phyloP scores from a whole-genome alignment of 2,797 vertebrate genomes.

The Glossophaga mutica region DNA sequence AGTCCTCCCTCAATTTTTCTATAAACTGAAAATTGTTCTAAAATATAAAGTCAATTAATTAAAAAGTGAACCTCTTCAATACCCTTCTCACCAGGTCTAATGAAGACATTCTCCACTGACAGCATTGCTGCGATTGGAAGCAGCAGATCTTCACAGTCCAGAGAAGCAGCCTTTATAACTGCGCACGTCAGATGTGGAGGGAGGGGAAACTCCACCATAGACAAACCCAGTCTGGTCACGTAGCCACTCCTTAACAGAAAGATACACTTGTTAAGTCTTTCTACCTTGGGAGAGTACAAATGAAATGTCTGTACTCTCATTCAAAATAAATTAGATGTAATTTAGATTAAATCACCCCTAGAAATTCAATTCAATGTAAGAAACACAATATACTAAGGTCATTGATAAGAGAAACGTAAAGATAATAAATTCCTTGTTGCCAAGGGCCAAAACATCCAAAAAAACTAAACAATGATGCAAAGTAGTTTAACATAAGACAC shows the following conservation, averaged over 20 bases:
- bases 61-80: background rate
- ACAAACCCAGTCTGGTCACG: slow-evolving; percentile 91
- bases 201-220: slow-evolving; percentile 96
- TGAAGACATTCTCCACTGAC: slow-evolving; percentile 97
- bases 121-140: slow-evolving; percentile 98
- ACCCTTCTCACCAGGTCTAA: slow-evolving; percentile 90
- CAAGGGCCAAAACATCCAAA: background rate
- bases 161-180: slow-evolving; percentile 91
- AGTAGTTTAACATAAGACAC: background rate
- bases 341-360: slow-evolving; percentile 36
- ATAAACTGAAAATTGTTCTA: background rate
- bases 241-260: slow-evolving; percentile 87
- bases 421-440: background rate
- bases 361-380: slow-evolving; percentile 49
- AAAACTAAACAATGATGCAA: background rate
- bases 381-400: slow-evolving; percentile 20
- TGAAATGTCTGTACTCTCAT: background rate
- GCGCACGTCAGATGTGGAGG: slow-evolving; percentile 93
- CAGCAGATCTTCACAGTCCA: slow-evolving; percentile 91
- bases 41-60: background rate
- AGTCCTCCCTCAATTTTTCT: slow-evolving; percentile 19
- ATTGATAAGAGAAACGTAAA: slow-evolving; percentile 13
- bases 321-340: slow-evolving; percentile 19
- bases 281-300: background rate
- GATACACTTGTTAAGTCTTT: slow-evolving; percentile 42